Percentiles rank a stretch among this genome's conserved stretches.
Conservation (phyloP, 2,888 invertebrate genomes). For the Cataglyphis albicans region DNA sequence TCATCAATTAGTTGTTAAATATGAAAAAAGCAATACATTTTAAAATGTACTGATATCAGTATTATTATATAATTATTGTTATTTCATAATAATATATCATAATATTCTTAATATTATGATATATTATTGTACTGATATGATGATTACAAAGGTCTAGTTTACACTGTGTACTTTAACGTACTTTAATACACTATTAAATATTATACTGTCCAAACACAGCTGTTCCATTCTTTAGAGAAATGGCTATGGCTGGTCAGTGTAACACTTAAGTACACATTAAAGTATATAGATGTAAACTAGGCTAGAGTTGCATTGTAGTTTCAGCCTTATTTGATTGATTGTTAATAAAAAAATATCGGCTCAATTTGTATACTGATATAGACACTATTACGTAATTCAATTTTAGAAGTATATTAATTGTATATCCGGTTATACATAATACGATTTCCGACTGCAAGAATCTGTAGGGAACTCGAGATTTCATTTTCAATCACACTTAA, state of each 20-base stretch:
- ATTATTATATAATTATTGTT: not conserved
- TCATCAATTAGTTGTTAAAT: not conserved
- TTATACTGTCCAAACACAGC: no score
- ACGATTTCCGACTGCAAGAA: not conserved
- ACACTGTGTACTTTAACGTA: no score
- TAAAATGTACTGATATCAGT: not conserved
- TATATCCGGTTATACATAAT: not conserved
- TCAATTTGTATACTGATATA: not conserved
- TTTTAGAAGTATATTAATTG: conserved; percentile 10
- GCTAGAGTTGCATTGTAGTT: not conserved
- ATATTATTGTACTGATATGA: no score
- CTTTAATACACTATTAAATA: no score
- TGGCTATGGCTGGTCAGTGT: no score
- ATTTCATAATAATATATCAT: not conserved
- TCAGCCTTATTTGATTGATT: not conserved
- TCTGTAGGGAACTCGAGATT: not conserved
- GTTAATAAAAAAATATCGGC: not conserved
- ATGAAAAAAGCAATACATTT: not conserved
- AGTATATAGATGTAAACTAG: no score
- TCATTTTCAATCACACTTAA: not conserved
- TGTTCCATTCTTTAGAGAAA: no score
- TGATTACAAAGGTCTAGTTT: no score
- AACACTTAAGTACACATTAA: no score
- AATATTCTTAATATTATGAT: not conserved
- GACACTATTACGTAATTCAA: not conserved